Base-by-base conservation (phyloP, 1,140 invertebrate species). In the Drosophila repletoides region DNA sequence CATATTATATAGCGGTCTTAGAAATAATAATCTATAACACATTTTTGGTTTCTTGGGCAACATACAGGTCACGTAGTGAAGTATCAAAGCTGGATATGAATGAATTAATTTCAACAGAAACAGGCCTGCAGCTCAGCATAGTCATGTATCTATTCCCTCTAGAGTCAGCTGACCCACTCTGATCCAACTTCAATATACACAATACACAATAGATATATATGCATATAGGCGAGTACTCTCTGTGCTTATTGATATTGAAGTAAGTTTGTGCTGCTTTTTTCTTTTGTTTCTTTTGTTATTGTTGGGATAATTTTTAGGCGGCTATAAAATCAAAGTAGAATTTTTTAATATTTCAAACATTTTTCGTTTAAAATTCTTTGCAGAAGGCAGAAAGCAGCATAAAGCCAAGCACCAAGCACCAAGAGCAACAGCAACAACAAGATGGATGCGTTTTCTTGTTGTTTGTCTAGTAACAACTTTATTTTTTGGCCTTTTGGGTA, bases 331-430 rank as follows among this genome's bases (percentile, higher is more conserved):
- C 74, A 77, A 77, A 76, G 76, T 43, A 41, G 56, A 38, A 51
- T 74, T 79, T 77, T 53, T 53, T 53, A 45, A 73, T 79, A 73
- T 74, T 74, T 52, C 40, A 73, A 70, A 59, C 51, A 77, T 77
- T 77, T 75, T 73, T 79, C 75, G 67, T 68, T 77, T 68, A 73
- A 77, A 69, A 77, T 77, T 77, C 75, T 34, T 71, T 38, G 60
- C 31, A 24, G 34, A n/a, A 12, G 26, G n/a, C 40, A 36, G 10
- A 17, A 24, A 22, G 21, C 3, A n/a, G 21, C 6, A 15, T 12
- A 19, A 53, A 15, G 17, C 38, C 29, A 29, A 10, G 19, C n/a
- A 61, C 26, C 14, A 1, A 31, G 22, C 17, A n/a, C n/a, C n/a
- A 19, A 33, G 1, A 2, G 9, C 6, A 17, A 60, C 38, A 60